These are phyloP conservation scores for Peromyscus maniculatus DNA, from an alignment of 2,113 vertebrate species.

Conservation along the genomic window DNA sequence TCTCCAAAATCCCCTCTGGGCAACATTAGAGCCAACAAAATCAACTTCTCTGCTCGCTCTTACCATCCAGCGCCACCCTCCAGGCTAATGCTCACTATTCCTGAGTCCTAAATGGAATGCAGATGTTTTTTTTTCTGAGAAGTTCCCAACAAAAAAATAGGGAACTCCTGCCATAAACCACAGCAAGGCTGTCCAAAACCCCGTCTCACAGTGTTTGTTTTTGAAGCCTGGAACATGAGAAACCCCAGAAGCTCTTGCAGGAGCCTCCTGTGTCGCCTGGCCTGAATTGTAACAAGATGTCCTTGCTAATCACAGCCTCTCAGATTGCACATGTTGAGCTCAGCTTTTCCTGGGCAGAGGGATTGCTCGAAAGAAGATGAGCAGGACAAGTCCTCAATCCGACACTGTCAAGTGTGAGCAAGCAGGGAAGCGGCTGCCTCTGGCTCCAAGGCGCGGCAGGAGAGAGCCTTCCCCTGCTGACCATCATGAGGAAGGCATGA, in stretches of 20 bases:
- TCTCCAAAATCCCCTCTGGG: neutral
- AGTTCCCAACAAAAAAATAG: conserved; percentile 31
- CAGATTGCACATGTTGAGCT: conserved; percentile 64
- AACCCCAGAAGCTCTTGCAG: conserved; percentile 48
- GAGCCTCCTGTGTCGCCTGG: conserved; percentile 33
- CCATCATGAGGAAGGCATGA: neutral
- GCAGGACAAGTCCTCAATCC: neutral
- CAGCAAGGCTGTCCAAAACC: conserved; percentile 35
- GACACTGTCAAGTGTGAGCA: conserved; percentile 52
- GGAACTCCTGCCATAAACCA: conserved; percentile 49
- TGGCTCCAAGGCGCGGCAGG: conserved; percentile 25
- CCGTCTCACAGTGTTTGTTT: conserved; percentile 45
- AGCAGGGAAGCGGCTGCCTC: conserved; percentile 42
- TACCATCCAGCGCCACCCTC: neutral
- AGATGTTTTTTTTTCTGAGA: conserved; percentile 53
- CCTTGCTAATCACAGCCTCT: conserved; percentile 71
- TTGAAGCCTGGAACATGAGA: conserved; percentile 56
- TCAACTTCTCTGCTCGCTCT: neutral
- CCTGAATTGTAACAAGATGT: conserved; percentile 71
- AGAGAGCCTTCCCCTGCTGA: conserved; percentile 2
- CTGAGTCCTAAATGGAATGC: conserved; percentile 37
- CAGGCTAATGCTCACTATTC: neutral
- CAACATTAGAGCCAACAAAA: neutral
- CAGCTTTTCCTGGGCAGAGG: conserved; percentile 78
- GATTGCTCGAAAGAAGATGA: conserved; percentile 66